Percentiles rank a stretch among this genome's conserved stretches.
Conservation (phyloP, 2,797 vertebrate genomes). For the Hippopotamyrus pictus region DNA sequence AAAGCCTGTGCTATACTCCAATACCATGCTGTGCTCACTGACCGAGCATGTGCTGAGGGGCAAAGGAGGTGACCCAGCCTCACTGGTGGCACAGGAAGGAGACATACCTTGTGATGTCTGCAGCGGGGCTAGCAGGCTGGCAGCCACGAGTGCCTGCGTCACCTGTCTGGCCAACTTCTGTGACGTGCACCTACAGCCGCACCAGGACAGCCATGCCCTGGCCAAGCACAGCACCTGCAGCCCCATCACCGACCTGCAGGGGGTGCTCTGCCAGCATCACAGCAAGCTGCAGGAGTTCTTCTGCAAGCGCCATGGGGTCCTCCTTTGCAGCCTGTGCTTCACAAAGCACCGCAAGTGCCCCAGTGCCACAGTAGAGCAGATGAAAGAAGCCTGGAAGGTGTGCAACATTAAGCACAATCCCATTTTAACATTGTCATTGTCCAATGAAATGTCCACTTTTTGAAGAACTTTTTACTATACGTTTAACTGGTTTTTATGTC, state of each 20-base stretch:
- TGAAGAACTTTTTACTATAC: not conserved
- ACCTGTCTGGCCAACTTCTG: conserved; percentile 27
- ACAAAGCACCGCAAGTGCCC: not conserved
- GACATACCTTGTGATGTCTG: conserved; percentile 2
- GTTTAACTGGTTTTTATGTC: not conserved
- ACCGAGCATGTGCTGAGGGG: not conserved
- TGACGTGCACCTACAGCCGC: conserved; percentile 13
- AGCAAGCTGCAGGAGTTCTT: not conserved
- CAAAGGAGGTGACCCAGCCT: not conserved
- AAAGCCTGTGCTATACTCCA: not conserved
- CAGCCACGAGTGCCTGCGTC: conserved; percentile 15
- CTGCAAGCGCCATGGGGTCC: not conserved
- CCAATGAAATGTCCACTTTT: not conserved
- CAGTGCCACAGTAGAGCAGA: not conserved
- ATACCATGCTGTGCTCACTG: not conserved
- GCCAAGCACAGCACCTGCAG: conserved; percentile 16
- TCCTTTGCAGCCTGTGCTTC: not conserved
- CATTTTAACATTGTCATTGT: not conserved
- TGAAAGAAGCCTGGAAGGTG: not conserved
- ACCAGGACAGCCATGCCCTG: conserved; percentile 6
- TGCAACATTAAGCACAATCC: not conserved
- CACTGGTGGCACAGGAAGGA: not conserved
- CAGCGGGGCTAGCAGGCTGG: conserved; percentile 6
- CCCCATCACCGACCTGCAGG: not conserved
- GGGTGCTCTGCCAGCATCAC: not conserved